phyloP scores from a whole-genome alignment of 1,140 invertebrate species.

The Sitobion miscanthi region DNA sequence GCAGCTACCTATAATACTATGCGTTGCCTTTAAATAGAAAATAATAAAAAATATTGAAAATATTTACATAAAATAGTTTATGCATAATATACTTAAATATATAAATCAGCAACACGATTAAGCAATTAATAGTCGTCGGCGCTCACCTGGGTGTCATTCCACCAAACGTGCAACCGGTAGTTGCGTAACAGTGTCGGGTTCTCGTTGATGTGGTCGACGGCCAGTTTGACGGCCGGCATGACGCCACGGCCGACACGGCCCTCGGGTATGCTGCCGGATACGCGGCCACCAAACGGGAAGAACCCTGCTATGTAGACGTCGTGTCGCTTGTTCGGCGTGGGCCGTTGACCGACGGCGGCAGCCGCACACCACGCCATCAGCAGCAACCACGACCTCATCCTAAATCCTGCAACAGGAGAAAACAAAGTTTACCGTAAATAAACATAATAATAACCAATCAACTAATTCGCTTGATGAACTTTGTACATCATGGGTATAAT shows the following conservation, averaged over 20 bases:
- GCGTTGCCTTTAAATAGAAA: no score
- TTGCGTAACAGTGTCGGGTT: constrained; percentile 81
- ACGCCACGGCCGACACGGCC: constrained; percentile 80
- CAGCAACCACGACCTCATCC: not conserved
- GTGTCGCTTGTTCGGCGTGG: constrained; percentile 66
- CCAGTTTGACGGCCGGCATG: constrained; percentile 90
- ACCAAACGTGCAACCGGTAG: constrained; percentile 90
- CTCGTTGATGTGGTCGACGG: constrained; percentile 91
- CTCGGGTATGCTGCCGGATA: constrained; percentile 64
- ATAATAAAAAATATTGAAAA: no score
- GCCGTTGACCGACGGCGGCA: constrained; percentile 65
- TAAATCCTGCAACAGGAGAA: not conserved
- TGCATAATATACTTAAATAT: no score
- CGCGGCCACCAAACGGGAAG: constrained; percentile 83
- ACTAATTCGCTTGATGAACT: no score
- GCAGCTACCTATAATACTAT: no score
- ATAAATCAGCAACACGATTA: no score
- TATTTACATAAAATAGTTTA: no score
- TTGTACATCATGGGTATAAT: no score
- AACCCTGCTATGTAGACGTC: constrained; percentile 92
- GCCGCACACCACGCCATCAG: constrained; percentile 58
- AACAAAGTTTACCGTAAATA: not conserved
- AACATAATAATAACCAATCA: no score
- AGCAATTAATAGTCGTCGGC: not conserved
- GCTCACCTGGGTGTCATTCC: constrained; percentile 92